Evolutionary conservation across 2,113 vertebrate genomes (phyloP), one percentile per base, ranked within the genome.

Genomic region (Myodes glareolus): DNA sequence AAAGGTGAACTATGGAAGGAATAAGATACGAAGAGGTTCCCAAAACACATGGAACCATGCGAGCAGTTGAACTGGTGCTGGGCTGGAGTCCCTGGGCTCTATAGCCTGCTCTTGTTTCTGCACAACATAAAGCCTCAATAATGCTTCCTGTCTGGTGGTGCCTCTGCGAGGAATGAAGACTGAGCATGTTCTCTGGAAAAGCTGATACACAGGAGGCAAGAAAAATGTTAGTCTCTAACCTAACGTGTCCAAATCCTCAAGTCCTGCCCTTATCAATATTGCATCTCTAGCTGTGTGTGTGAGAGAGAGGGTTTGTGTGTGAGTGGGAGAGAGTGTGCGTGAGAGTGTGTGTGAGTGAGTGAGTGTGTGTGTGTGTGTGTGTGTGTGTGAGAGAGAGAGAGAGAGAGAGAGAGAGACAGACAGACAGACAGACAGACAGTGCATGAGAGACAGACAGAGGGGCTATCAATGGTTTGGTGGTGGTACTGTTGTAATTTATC

Each of bases 1-100:
- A 87, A 85, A 25, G 29, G 61, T 55, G 50, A 85, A 23, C 19
- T 23, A 29, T 65, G 31, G 68, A 67, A 47, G 13, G 33, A 77
- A 58, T 50, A 70, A 82, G 13, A 14, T 76, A 47, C 10, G 9
- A 50, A 36, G 33, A 70, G 13, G n/a, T 58, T 52, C 23, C 45
- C 17, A n/a, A 63, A 55, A 65, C 19, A 31, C 33, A 7, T 23
- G 16, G 19, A 78, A 14, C 31, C 68, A 3, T 7, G 3, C 0
- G 14, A 90, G 88, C 36, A 21, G 29, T 10, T 58, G 47, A 89
- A 31, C 13, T 16, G 17, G 42, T 36, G 13, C 63, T 52, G 33
- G 33, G 9, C 25, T 23, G 31, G 50, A 39, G 10, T 16, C 31
- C 4, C 0, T 4, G 0, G 10, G 5, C 21, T 73, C 0, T 0